These are phyloP conservation scores for Plectus sambesii DNA, from an alignment of 1,140 invertebrate genomes.

Conservation along the genomic window DNA sequence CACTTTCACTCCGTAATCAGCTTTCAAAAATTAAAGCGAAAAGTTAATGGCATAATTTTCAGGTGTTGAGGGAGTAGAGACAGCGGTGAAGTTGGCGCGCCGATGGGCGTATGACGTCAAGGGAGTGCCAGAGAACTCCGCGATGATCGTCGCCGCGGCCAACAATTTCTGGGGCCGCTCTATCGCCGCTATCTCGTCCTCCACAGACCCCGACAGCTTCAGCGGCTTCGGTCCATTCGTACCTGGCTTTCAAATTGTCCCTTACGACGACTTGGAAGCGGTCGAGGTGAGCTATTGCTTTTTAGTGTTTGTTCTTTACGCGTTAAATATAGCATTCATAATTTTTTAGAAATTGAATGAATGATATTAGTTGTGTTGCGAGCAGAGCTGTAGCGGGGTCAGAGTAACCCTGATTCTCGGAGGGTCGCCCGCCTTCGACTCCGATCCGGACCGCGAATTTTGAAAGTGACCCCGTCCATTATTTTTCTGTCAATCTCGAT, in stretches of 20 bases:
- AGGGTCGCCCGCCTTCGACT: too few relatives aligned
- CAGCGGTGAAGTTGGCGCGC: constrained; percentile 74
- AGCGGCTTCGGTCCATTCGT: constrained; percentile 83
- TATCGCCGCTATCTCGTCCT: constrained; percentile 78
- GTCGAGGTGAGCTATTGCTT: constrained; percentile 74
- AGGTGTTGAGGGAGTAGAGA: constrained; percentile 89
- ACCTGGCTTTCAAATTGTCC: constrained; percentile 77
- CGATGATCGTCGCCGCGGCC: constrained; percentile 75
- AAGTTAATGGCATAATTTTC: constrained; percentile 38
- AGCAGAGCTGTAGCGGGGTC: too few relatives aligned
- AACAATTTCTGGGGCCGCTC: constrained; percentile 95
- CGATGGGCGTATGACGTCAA: constrained; percentile 87
- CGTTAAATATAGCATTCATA: too few relatives aligned
- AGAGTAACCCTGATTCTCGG: too few relatives aligned
- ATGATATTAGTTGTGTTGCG: too few relatives aligned
- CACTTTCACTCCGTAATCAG: too few relatives aligned
- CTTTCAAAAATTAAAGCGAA: too few relatives aligned
- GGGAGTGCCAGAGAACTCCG: constrained; percentile 69
- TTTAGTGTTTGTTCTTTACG: too few relatives aligned
- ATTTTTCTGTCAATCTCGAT: too few relatives aligned
- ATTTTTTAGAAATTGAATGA: too few relatives aligned
- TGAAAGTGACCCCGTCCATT: too few relatives aligned
- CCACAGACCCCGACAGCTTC: constrained; percentile 76
- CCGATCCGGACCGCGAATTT: too few relatives aligned
- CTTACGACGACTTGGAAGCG: constrained; percentile 73